Percentiles rank a stretch among this genome's conserved stretches.
phyloP scores from a whole-genome alignment of 1,140 invertebrate genomes.

The Listronotus oregonensis region DNA sequence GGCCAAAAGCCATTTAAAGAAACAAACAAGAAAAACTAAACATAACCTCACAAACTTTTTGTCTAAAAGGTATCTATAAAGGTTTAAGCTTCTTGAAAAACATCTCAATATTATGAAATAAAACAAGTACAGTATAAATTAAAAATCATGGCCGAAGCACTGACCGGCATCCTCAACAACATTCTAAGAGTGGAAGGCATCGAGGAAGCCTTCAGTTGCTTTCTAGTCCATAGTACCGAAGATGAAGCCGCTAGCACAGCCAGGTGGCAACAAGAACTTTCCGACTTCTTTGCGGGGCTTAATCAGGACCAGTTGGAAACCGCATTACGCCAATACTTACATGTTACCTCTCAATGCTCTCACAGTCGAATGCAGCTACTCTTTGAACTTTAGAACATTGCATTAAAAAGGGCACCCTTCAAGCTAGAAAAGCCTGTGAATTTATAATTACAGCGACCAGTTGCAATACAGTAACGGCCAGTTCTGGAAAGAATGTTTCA shows the following conservation, averaged over 20 bases:
- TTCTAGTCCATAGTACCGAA: conserved; percentile 74
- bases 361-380: conserved; percentile 73
- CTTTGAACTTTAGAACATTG: conserved; percentile 73
- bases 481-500: conserved; percentile 89
- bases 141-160: conserved; percentile 38
- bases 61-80: too few species aligned
- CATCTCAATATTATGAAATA: too few species aligned
- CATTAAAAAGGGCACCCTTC: conserved; percentile 69
- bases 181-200: conserved; percentile 80
- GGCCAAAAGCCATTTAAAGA: too few species aligned
- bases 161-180: conserved; percentile 67
- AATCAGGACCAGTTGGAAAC: conserved; percentile 72
- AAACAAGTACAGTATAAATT: not conserved
- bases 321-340: conserved; percentile 72
- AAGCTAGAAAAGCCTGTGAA: conserved; percentile 81
- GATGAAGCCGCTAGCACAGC: conserved; percentile 69
- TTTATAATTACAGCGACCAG: conserved; percentile 80
- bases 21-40: too few species aligned
- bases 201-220: conserved; percentile 86
- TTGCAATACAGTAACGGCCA: conserved; percentile 75
- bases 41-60: too few species aligned
- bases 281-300: conserved; percentile 59
- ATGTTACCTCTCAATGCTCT: conserved; percentile 70
- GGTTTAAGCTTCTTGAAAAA: too few species aligned
- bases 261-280: conserved; percentile 68